Evolutionary conservation across 92 coral and sea anemone species (phyloP), one percentile per base, ranked within the genome.

Genomic region (Parazoanthus darwini): DNA sequence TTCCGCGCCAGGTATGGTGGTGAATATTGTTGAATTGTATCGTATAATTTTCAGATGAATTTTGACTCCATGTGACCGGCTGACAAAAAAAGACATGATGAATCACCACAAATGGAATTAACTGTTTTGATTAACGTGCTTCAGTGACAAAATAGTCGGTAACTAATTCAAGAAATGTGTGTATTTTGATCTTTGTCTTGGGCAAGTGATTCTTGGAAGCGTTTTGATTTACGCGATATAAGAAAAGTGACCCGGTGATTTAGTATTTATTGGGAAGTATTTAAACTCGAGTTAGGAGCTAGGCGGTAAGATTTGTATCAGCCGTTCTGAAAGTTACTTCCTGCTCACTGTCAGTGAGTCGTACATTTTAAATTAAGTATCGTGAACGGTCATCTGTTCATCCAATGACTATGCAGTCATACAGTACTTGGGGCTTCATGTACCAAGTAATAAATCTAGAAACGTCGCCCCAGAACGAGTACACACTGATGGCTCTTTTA

Each of bases 1-100:
- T 68, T 81, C 89, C 33, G 93, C 91, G 78, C 33, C 87, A 87
- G 68, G 68, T 77, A 72, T 54, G 26, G 33, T 81, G 58, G 37
- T 16, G 22, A 46, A 23, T 42, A 58, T 84, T n/a, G 29, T 46
- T 33, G 11, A 29, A 59, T 15, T 65, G 20, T 4, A 67, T 74
- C 68, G 76, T 68, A 82, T 29, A 29, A 29, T 71, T 79, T 35
- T 50, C 26, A 58, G 39, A 35, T 63, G 11, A 65, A 23, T 2
- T 3, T 35, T 44, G 48, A 78, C 50, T 71, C 87, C 88, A 91
- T 88, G 9, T 87, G 90, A 36, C 50, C 33, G 20, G 20, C 16
- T 35, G 37, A 80, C 37, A 4, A 63, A 63, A 63, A 63, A 4
- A 20, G 85, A 20, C 78, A 46, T 20, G 46, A 80, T 86, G 39